Evolutionary conservation across 1,140 invertebrate genomes (phyloP).

Genomic region (Metopolophium dirhodum): DNA sequence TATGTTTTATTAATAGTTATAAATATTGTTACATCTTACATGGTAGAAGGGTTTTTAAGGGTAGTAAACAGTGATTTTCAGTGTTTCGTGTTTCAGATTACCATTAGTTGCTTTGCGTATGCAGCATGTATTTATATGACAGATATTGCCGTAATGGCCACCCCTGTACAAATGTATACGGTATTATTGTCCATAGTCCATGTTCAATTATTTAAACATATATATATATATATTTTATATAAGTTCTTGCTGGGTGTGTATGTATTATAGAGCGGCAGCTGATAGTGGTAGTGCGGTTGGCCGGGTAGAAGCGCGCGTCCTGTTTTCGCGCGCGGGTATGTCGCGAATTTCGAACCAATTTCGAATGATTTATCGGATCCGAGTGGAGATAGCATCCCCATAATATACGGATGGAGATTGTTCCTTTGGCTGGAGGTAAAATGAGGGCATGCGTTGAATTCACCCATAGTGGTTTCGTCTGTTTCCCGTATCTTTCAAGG

Average conservation of each 20-base stretch:
- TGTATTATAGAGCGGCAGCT: background rate
- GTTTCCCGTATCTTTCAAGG: background rate
- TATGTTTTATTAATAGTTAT: background rate
- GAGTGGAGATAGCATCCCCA: background rate
- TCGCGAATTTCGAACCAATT: background rate
- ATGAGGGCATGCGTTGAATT: background rate
- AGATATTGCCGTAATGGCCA: background rate
- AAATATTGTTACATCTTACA: background rate
- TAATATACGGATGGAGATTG: background rate
- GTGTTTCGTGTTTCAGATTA: background rate
- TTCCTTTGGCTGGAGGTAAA: background rate
- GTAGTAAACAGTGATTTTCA: background rate
- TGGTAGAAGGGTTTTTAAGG: background rate
- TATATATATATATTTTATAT: background rate
- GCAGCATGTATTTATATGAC: background rate
- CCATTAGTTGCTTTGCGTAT: background rate
- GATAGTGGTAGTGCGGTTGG: background rate
- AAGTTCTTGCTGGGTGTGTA: background rate
- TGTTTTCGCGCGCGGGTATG: background rate
- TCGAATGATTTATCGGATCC: conserved; percentile 38
- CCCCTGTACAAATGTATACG: background rate
- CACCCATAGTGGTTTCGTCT: background rate
- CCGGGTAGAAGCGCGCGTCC: background rate
- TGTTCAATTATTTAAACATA: no score
- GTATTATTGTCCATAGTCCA: background rate